A percentile compares a stretch with the other conserved stretches of the same genome.
phyloP scores from a whole-genome alignment of 1,140 invertebrate genomes.

The Hyphantria cunea region DNA sequence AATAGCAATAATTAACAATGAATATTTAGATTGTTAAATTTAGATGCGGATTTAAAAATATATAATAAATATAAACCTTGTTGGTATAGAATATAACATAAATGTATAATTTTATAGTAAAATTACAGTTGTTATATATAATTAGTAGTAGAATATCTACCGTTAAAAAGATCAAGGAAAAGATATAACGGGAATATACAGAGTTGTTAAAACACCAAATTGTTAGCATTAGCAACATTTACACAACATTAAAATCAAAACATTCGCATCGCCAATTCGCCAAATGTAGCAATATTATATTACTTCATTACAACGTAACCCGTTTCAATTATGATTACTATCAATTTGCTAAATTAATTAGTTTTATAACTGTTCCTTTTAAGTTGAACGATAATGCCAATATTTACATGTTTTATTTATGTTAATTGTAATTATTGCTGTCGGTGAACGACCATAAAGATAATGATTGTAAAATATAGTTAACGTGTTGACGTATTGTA shows the following conservation, averaged over 20 bases:
- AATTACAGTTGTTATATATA: not conserved
- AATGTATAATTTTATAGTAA: not conserved
- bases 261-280: conserved; percentile 54
- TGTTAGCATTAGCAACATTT: conserved; percentile 20
- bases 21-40: no score
- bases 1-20: no score
- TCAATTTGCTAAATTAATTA: conserved; percentile 31
- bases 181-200: no score
- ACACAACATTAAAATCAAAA: conserved; percentile 18
- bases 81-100: not conserved
- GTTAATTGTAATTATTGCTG: conserved; percentile 42
- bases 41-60: no score
- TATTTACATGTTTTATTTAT: conserved; percentile 44
- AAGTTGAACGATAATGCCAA: conserved; percentile 26
- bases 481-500: conserved; percentile 4
- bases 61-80: no score
- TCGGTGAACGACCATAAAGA: conserved; percentile 26
- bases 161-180: not conserved
- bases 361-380: conserved; percentile 20
- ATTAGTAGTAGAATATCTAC: not conserved
- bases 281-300: conserved; percentile 13
- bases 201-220: not conserved
- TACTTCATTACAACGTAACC: conserved; percentile 3
- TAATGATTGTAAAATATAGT: conserved; percentile 15
- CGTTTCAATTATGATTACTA: conserved; percentile 19